Percentiles rank a stretch among this genome's conserved stretches.
Conservation (phyloP, 2,888 invertebrate species). For the Argyra leucocephala region DNA sequence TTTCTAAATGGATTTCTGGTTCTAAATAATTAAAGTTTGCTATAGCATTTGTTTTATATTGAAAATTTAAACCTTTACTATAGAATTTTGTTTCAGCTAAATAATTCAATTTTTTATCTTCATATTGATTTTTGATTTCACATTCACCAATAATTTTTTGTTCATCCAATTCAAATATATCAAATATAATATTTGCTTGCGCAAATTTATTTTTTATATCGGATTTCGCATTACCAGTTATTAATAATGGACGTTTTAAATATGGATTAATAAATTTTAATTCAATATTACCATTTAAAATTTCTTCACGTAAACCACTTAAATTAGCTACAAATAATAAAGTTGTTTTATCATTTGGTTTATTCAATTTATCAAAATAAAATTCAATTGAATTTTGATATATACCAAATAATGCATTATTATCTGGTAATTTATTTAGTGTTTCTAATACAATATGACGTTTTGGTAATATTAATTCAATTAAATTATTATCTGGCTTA, state of each 20-base stretch:
- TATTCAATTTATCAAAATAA: slow-evolving; percentile 61
- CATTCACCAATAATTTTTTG: slow-evolving; percentile 46
- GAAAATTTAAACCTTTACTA: slow-evolving; percentile 43
- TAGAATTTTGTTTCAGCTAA: slow-evolving; percentile 40
- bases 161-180: slow-evolving; percentile 51
- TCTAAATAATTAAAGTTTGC: slow-evolving; percentile 32
- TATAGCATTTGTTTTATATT: slow-evolving; percentile 31
- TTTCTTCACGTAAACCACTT: slow-evolving; percentile 44
- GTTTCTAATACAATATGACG: slow-evolving; percentile 58
- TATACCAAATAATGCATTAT: slow-evolving; percentile 47
- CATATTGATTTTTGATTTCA: slow-evolving; percentile 19
- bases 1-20: slow-evolving; percentile 33
- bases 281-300: slow-evolving; percentile 47
- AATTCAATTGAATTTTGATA: slow-evolving; percentile 54
- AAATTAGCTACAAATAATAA: slow-evolving; percentile 49
- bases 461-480: slow-evolving; percentile 57
- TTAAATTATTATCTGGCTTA: slow-evolving; percentile 53
- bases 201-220: slow-evolving; percentile 27
- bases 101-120: slow-evolving; percentile 40
- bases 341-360: slow-evolving; percentile 59
- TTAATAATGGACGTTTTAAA: slow-evolving; percentile 45
- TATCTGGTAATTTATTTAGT: slow-evolving; percentile 44
- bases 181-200: slow-evolving; percentile 46
- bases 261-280: slow-evolving; percentile 59
- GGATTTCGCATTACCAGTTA: slow-evolving; percentile 44